Percentiles rank a stretch among this genome's conserved stretches.
Conservation (phyloP, 2,888 invertebrate genomes). For the Dicranocentrus wangi region DNA sequence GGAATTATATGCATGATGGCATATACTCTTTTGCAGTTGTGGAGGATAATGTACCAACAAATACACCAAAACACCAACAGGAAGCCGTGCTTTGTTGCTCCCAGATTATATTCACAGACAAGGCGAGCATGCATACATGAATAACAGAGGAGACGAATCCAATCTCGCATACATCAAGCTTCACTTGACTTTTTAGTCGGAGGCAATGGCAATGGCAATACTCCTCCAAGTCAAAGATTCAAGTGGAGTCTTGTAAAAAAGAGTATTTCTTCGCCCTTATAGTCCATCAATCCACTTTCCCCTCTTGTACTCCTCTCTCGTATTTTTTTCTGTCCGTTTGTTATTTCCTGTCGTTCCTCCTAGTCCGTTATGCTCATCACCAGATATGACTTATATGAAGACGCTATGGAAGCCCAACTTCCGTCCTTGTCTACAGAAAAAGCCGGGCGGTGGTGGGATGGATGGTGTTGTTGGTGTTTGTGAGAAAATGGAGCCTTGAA, state of each 20-base stretch:
- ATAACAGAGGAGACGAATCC: constrained; percentile 32
- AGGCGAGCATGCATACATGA: constrained; percentile 33
- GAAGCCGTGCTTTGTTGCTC: constrained; percentile 44
- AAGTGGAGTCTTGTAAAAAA: not conserved
- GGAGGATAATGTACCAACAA: constrained; percentile 2
- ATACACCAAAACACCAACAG: constrained; percentile 26
- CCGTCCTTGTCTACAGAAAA: not conserved
- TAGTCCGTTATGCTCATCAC: constrained; percentile 40
- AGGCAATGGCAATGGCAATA: too few species aligned
- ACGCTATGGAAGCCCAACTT: not conserved
- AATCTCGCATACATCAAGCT: constrained; percentile 59
- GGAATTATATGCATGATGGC: too few species aligned
- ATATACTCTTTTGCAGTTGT: not conserved
- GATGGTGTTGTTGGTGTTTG: too few species aligned
- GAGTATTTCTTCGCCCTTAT: constrained; percentile 9
- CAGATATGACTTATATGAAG: constrained; percentile 40
- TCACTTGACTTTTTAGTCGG: constrained; percentile 56
- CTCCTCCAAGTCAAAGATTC: constrained; percentile 32
- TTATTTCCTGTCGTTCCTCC: constrained; percentile 44
- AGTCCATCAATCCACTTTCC: constrained; percentile 28
- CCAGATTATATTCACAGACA: constrained; percentile 35
- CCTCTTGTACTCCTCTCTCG: constrained; percentile 8
- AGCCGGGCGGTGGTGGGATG: too few species aligned
- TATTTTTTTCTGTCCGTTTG: constrained; percentile 43
- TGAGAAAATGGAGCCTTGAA: too few species aligned